Evolutionary conservation across 2,888 invertebrate genomes (phyloP), one percentile per base, ranked within the genome.

Genomic region (Lasioglossum pauxillum): DNA sequence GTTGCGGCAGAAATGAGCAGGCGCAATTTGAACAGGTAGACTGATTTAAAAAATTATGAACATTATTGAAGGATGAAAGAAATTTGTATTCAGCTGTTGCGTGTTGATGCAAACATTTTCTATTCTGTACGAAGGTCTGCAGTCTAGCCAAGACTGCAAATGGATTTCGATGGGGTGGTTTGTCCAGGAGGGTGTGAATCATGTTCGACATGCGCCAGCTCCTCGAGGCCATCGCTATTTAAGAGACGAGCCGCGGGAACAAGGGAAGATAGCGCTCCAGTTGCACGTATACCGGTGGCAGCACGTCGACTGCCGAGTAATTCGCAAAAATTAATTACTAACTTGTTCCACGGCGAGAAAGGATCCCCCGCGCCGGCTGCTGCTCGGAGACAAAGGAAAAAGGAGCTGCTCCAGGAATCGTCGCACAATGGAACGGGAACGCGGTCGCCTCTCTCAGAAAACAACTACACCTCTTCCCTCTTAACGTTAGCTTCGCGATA

Each of bases 301-400:
- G 91, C 93, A 92, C 93, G 93, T 93, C 93, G 93, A 91, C 92
- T 92, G 93, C 91, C 93, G 94, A 93, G 93, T 94, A 94, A 94
- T 94, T 94, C 94, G 93, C 93, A 94, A 94, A 94, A 94, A 94
- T 94, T 94, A 94, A 94, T 94, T 94, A 94, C 92, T 88, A 94
- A 94, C 93, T 93, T 93, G 94, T 93, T 93, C 91, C 89, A 89
- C 89, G 89, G 87, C 88, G 88, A 87, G 87, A 89, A 89, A 91
- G 92, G 92, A 92, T 92, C 93, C 90, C 92, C 89, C 90, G 87
- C 86, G 85, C 89, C 88, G 89, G 85, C 91, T 88, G 90, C 90
- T 87, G 86, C 80, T 87, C 89, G 84, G 88, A 91, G 92, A 93
- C 93, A 93, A 92, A 91, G 91, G 91, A 86, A 87, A 91, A 89